Conservation (phyloP, 2,888 invertebrate genomes). For the Clostera curtula region DNA sequence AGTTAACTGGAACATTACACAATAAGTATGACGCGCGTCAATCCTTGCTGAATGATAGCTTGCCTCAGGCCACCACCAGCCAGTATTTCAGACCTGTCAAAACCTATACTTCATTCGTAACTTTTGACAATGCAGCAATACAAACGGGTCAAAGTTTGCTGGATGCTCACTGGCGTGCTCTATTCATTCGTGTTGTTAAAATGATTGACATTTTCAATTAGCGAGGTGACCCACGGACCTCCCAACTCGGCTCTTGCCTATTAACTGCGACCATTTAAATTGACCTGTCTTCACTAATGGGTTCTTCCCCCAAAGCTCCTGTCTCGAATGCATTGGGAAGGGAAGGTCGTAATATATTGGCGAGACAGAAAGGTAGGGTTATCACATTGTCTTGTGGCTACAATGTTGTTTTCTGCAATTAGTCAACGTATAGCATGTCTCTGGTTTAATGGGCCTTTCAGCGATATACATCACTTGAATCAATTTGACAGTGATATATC, state of each 20-base stretch:
- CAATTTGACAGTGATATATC: constrained; percentile 25
- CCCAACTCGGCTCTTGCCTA: constrained; percentile 65
- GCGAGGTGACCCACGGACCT: constrained; percentile 77
- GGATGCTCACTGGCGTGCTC: constrained; percentile 47
- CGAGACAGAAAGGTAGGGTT: constrained; percentile 37
- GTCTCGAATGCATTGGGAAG: too few species aligned
- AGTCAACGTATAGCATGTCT: constrained; percentile 59
- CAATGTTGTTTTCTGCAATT: constrained; percentile 70
- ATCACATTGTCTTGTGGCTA: constrained; percentile 57
- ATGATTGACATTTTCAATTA: constrained; percentile 89
- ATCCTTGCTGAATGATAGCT: constrained; percentile 41
- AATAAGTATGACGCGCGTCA: constrained; percentile 58
- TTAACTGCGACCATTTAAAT: constrained; percentile 35
- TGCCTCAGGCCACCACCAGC: constrained; percentile 48
- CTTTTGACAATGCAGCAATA: constrained; percentile 11
- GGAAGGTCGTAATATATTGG: constrained; percentile 32
- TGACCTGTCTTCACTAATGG: constrained; percentile 23
- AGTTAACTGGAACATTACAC: constrained; percentile 61
- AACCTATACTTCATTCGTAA: constrained; percentile 10
- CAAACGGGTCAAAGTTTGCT: constrained; percentile 34
- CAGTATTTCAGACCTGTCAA: constrained; percentile 25
- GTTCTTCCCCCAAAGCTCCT: constrained; percentile 9
- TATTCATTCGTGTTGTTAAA: constrained; percentile 81
- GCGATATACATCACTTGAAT: constrained; percentile 32
- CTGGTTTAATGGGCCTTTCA: constrained; percentile 63